phyloP scores from a whole-genome alignment of 2,888 invertebrate genomes.

The Acanthoscelides obtectus region DNA sequence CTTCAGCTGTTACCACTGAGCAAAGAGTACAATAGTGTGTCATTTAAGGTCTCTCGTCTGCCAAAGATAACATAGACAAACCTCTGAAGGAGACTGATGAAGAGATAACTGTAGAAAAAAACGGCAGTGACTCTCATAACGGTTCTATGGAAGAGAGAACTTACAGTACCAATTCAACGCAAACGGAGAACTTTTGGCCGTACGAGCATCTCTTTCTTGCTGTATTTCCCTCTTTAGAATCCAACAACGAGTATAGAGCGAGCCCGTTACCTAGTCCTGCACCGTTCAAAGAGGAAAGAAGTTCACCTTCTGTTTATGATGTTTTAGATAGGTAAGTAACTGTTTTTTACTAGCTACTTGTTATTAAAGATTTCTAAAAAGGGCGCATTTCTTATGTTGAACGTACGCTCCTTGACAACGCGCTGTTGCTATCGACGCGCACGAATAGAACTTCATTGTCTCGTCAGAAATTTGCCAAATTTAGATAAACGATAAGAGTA shows the following conservation, averaged over 20 bases:
- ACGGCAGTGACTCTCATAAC: constrained; percentile 15
- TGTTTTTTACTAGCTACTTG: no score
- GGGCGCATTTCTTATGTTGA: no score
- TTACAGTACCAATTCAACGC: constrained; percentile 44
- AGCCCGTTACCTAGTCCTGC: constrained; percentile 43
- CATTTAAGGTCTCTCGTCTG: constrained; percentile 23
- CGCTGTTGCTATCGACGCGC: no score
- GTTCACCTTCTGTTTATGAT: constrained; percentile 52
- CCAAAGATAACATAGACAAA: constrained; percentile 36
- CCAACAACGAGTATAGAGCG: constrained; percentile 34
- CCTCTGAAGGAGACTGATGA: constrained; percentile 46
- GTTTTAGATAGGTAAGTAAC: constrained; percentile 56
- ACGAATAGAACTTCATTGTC: no score
- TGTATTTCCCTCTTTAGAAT: constrained; percentile 53
- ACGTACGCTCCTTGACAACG: no score
- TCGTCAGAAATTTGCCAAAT: no score
- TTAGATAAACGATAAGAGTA: no score
- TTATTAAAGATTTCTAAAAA: no score
- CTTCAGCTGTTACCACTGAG: no score
- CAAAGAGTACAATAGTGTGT: no score
- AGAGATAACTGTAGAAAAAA: constrained; percentile 27
- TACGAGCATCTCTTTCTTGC: constrained; percentile 75
- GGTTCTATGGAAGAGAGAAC: constrained; percentile 5
- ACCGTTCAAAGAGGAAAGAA: constrained; percentile 33
- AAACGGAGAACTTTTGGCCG: constrained; percentile 68